A percentile compares a stretch with the other conserved stretches of the same genome.
phyloP scores from a whole-genome alignment of 1,140 invertebrate species.

The Aphidius ervi region DNA sequence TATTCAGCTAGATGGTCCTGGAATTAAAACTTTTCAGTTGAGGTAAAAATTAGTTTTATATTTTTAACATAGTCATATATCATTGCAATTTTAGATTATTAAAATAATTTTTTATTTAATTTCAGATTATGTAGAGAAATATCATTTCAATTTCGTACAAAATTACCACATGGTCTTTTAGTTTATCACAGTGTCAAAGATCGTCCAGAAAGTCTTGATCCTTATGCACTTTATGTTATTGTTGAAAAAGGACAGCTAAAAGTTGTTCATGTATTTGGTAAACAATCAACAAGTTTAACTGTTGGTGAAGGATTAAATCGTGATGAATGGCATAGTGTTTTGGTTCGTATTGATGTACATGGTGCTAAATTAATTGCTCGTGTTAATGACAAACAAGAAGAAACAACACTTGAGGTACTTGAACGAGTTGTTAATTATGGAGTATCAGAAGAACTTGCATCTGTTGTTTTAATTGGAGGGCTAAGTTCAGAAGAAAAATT shows the following conservation, averaged over 20 bases:
- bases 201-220: conserved; percentile 66
- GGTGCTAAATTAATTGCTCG: conserved; percentile 73
- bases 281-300: conserved; percentile 76
- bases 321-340: conserved; percentile 84
- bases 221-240: conserved; percentile 83
- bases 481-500: conserved; percentile 79
- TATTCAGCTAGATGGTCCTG: conserved; percentile 80
- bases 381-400: conserved; percentile 76
- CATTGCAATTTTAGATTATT: no score
- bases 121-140: conserved; percentile 74
- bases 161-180: conserved; percentile 78
- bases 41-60: conserved; percentile 54
- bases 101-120: no score
- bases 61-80: no score
- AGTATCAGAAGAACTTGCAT: conserved; percentile 75
- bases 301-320: conserved; percentile 85
- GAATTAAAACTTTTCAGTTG: conserved; percentile 80
- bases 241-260: conserved; percentile 85
- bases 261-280: conserved; percentile 85
- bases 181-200: conserved; percentile 87
- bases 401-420: conserved; percentile 74
- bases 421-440: conserved; percentile 79
- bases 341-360: conserved; percentile 78
- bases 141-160: conserved; percentile 81
- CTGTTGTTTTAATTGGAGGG: conserved; percentile 84